phyloP scores from a whole-genome alignment of 1,140 invertebrate genomes.

The Caerostris darwini region DNA sequence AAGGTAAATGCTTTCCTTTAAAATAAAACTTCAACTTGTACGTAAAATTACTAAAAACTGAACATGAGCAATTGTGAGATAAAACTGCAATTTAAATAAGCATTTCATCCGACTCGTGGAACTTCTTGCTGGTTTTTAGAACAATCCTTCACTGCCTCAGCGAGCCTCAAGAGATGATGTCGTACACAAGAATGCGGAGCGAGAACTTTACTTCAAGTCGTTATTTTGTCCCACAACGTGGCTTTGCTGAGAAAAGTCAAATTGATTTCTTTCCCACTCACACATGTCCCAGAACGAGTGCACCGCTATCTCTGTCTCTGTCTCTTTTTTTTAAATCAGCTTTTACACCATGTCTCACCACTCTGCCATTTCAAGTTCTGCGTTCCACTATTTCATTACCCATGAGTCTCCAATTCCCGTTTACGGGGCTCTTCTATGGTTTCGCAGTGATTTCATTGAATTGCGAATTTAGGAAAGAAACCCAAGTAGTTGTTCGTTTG shows the following conservation, averaged over 20 bases:
- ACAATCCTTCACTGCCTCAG: not conserved
- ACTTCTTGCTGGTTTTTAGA: not conserved
- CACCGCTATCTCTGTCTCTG: conserved; percentile 13
- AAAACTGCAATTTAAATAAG: too few relatives aligned
- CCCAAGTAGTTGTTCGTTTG: not conserved
- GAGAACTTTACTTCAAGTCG: not conserved
- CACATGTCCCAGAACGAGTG: not conserved
- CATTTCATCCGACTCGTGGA: too few relatives aligned
- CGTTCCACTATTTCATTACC: conserved; percentile 31
- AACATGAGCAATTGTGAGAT: too few relatives aligned
- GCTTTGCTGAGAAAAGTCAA: not conserved
- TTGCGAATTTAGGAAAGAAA: not conserved
- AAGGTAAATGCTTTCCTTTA: too few relatives aligned
- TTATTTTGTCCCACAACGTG: conserved; percentile 44
- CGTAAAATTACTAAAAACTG: too few relatives aligned
- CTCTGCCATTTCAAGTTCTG: not conserved
- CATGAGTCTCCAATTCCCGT: conserved; percentile 20
- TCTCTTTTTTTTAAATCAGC: not conserved
- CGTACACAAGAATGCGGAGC: not conserved
- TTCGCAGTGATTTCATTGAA: conserved; percentile 44
- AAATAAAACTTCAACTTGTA: too few relatives aligned
- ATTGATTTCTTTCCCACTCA: conserved; percentile 7
- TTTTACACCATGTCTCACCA: conserved; percentile 24
- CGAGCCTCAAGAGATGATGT: not conserved
- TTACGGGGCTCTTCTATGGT: not conserved